These are phyloP conservation scores for Periplaneta americana DNA, from an alignment of 1,140 invertebrate genomes.

Conservation along the genomic window DNA sequence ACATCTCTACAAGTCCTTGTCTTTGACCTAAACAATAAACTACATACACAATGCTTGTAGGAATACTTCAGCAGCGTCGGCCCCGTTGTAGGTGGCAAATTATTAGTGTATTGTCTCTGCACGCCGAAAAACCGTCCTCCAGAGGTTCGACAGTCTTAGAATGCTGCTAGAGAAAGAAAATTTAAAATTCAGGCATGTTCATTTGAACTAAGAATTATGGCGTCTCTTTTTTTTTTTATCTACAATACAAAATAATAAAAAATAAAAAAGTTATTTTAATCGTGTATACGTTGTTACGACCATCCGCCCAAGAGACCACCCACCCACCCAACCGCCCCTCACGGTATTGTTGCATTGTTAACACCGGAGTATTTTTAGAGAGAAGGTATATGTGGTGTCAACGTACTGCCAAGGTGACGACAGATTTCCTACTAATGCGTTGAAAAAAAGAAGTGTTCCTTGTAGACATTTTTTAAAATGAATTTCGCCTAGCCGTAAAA, in stretches of 20 bases:
- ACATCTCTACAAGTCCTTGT: background rate
- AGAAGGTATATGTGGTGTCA: background rate
- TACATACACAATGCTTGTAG: background rate
- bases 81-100: background rate
- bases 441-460: too few species aligned
- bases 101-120: background rate
- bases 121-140: background rate
- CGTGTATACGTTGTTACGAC: background rate
- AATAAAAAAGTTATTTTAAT: background rate
- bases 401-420: background rate
- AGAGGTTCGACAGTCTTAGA: background rate
- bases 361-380: too few species aligned
- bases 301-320: background rate
- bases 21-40: background rate
- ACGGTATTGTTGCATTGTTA: background rate
- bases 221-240: background rate
- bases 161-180: background rate
- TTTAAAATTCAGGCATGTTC: background rate
- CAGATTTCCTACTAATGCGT: too few species aligned
- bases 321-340: background rate
- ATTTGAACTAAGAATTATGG: background rate
- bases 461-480: too few species aligned
- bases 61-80: background rate
- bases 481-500: too few species aligned
- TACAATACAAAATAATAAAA: background rate